A percentile compares a stretch with the other conserved stretches of the same genome.
These are phyloP conservation scores for Eumaeus atala DNA, from an alignment of 1,140 invertebrate species.

Conservation along the genomic window DNA sequence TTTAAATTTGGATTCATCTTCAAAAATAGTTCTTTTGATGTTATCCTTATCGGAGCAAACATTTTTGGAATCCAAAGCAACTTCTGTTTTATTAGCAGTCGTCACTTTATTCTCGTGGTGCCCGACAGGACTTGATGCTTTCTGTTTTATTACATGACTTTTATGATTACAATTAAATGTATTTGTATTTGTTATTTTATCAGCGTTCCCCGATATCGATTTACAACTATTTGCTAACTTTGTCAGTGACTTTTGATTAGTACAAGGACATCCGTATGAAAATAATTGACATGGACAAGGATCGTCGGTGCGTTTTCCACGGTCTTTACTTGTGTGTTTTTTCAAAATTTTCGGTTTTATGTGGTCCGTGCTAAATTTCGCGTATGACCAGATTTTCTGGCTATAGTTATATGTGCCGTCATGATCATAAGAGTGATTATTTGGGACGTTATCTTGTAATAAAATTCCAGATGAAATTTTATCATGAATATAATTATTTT, in stretches of 20 bases:
- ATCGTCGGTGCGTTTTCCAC: slow-evolving; percentile 38
- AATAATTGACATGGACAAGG: slow-evolving; percentile 56
- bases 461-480: slow-evolving; percentile 45
- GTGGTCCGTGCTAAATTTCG: slow-evolving; percentile 49
- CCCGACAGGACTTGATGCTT: no score
- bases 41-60: no score
- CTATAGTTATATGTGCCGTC: slow-evolving; percentile 18
- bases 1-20: no score
- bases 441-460: slow-evolving; percentile 31
- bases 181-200: slow-evolving; percentile 25
- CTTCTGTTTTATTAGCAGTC: no score
- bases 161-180: slow-evolving; percentile 16
- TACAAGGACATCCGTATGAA: slow-evolving; percentile 52
- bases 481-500: not conserved
- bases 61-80: no score
- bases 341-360: slow-evolving; percentile 37
- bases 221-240: slow-evolving; percentile 42
- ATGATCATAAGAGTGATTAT: slow-evolving; percentile 17
- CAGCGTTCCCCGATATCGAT: slow-evolving; percentile 16
- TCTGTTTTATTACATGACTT: no score
- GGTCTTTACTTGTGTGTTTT: slow-evolving; percentile 37
- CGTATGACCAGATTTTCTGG: slow-evolving; percentile 52
- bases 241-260: slow-evolving; percentile 43
- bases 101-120: no score
- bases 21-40: no score